A percentile compares a stretch with the other conserved stretches of the same genome.
Conservation (phyloP, 1,140 invertebrate genomes). For the Archivesica marissinica region DNA sequence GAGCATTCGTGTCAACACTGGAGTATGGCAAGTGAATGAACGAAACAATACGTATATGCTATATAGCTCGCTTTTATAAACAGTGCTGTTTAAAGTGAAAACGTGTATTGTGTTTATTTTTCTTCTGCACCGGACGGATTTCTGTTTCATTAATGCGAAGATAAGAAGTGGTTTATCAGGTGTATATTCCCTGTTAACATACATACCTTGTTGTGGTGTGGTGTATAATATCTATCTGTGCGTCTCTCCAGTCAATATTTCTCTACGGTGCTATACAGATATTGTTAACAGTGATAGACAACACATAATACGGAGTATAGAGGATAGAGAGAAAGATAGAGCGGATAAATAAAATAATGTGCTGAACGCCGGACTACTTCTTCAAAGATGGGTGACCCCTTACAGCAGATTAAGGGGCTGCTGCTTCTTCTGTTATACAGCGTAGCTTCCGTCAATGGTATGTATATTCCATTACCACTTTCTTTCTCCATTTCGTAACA, state of each 20-base stretch:
- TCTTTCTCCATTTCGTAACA: background rate
- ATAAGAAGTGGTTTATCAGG: slow-evolving; percentile 4
- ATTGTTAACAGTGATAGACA: too few relatives aligned
- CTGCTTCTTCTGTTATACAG: background rate
- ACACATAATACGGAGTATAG: background rate
- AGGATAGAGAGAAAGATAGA: slow-evolving; percentile 5
- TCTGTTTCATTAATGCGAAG: too few relatives aligned
- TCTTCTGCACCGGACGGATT: background rate
- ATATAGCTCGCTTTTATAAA: slow-evolving; percentile 3
- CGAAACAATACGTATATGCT: background rate
- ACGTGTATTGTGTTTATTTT: background rate
- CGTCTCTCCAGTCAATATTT: background rate
- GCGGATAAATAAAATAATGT: background rate
- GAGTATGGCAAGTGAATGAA: background rate
- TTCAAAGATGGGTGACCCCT: background rate
- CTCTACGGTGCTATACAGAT: background rate
- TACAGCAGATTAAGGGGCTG: slow-evolving; percentile 3
- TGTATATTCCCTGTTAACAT: background rate
- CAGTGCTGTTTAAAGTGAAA: background rate
- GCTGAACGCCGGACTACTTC: background rate
- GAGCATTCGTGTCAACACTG: slow-evolving; percentile 16
- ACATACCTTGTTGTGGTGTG: too few relatives aligned
- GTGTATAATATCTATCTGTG: too few relatives aligned
- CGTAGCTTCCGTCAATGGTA: background rate
- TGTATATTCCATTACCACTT: background rate